Evolutionary conservation across 53 echinoderm and acorn worm species (phyloP).

Genomic region (Stichopus horrens): DNA sequence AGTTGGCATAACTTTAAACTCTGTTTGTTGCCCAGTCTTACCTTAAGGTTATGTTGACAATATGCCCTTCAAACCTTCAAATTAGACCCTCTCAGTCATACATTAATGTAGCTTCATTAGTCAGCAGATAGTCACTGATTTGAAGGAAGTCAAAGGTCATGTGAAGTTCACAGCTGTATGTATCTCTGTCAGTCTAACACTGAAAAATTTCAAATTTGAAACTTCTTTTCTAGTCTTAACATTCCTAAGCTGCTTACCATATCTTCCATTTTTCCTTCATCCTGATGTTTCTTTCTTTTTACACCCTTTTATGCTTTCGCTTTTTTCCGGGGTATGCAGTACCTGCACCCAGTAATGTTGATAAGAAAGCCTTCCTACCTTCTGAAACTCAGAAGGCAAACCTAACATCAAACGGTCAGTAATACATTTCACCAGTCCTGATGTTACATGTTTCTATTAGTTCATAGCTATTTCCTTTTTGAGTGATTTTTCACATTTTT

Average conservation of each 20-base stretch:
- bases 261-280: neutral
- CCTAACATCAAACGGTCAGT: conserved; percentile 50
- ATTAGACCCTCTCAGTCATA: too few relatives aligned
- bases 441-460: conserved; percentile 8
- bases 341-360: conserved; percentile 46
- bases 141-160: too few relatives aligned
- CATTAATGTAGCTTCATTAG: too few relatives aligned
- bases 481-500: neutral
- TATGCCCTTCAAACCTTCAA: too few relatives aligned
- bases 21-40: too few relatives aligned
- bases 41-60: too few relatives aligned
- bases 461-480: neutral
- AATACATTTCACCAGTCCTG: neutral
- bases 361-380: conserved; percentile 39
- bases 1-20: too few relatives aligned
- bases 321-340: neutral
- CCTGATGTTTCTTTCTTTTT: neutral
- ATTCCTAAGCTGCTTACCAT: neutral
- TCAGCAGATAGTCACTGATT: too few relatives aligned
- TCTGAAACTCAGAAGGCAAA: conserved; percentile 49
- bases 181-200: too few relatives aligned
- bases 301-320: conserved; percentile 28
- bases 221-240: neutral
- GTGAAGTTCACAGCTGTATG: too few relatives aligned
- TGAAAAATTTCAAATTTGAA: too few relatives aligned